Evolutionary conservation across 2,888 invertebrate genomes (phyloP), one percentile per base, ranked within the genome.

Genomic region (Drosophila anomelani): DNA sequence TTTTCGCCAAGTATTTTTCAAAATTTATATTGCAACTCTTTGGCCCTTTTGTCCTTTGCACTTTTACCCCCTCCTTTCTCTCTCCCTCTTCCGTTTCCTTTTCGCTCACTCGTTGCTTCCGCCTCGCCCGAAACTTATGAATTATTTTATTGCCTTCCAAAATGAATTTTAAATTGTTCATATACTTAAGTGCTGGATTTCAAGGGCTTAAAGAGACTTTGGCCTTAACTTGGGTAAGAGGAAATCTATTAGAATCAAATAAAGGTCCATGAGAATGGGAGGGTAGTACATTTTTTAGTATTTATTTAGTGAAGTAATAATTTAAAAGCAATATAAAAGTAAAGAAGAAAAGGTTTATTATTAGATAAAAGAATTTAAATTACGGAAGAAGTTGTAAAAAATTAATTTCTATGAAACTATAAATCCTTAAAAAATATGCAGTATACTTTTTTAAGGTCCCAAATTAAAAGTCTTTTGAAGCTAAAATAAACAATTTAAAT

Each of bases 1-100:
- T 41, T 71, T 73, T 53, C 54, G 53, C 71, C 72, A 69, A 69
- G 60, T 71, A 39, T 71, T 71, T 71, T 70, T 41, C 29, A 20
- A 58, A 69, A 58, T 69, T 69, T 70, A 71, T 70, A 49, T 32
- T n/a, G 26, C 34, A 29, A 46, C 49, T 57, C 70, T 38, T 58
- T 13, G 20, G 34, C 59, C 36, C 59, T 43, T 34, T 26, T 34
- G 23, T 13, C 58, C 23, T 17, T 29, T 17, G 43, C 59, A 34
- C 49, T 29, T 26, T 17, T 6, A n/a, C 2, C 20, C 3, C n/a
- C 3, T 2, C 12, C 23, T 12, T 39, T 4, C 41, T 17, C 3
- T 23, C 13, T 10, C n/a, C 1, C 23, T 26, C n/a, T 26, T 29
- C 26, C 5, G 13, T 36, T 36, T 26, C 4, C 17, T 6, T 23